Evolutionary conservation across 2,113 vertebrate genomes (phyloP).

Genomic region (Charina bottae): DNA sequence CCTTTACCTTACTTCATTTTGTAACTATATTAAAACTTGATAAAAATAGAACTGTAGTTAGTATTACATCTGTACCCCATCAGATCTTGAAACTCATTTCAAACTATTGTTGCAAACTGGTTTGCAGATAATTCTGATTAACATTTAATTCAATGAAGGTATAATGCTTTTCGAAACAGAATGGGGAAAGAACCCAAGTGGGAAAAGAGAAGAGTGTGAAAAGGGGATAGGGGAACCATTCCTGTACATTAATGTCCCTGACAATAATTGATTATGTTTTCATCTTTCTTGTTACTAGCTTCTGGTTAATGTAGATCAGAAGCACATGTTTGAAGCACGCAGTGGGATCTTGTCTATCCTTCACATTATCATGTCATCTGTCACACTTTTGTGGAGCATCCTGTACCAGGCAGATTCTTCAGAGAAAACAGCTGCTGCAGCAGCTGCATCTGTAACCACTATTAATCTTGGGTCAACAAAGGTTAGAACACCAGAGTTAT

Average conservation of each 20-base stretch:
- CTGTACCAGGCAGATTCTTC: conserved; percentile 91
- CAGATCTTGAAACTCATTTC: background rate
- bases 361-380: conserved; percentile 97
- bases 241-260: background rate
- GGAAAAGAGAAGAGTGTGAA: background rate
- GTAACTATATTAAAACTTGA: background rate
- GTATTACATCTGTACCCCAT: background rate
- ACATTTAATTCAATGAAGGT: background rate
- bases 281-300: conserved; percentile 73
- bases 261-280: background rate
- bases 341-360: conserved; percentile 94
- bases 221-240: background rate
- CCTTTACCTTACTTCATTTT: background rate
- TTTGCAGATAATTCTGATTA: background rate
- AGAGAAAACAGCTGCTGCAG: conserved; percentile 82
- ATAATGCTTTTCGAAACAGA: background rate
- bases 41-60: background rate
- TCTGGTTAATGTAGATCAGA: conserved; percentile 92
- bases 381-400: conserved; percentile 93
- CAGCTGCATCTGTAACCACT: conserved; percentile 88
- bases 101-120: background rate
- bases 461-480: conserved; percentile 98
- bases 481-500: conserved; percentile 71
- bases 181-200: background rate
- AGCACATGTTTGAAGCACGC: conserved; percentile 93